These are phyloP conservation scores for Chloebia gouldiae DNA, from an alignment of 2,113 vertebrate species.

Conservation along the genomic window DNA sequence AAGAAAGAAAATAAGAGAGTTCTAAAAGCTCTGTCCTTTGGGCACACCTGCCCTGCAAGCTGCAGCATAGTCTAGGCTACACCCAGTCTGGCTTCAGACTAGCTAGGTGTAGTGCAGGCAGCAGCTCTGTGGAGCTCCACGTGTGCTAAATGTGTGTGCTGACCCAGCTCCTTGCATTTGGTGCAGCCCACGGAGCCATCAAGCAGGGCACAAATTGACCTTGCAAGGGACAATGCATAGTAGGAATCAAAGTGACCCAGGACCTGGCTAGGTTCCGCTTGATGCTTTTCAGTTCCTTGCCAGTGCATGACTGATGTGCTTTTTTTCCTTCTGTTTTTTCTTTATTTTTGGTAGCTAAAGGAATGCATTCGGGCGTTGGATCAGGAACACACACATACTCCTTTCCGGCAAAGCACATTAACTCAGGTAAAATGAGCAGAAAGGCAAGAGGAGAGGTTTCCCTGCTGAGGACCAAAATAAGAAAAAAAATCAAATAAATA, in stretches of 20 bases:
- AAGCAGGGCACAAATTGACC: neutral
- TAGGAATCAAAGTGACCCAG: neutral
- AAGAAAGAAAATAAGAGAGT: neutral
- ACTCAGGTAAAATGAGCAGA: conserved; percentile 80
- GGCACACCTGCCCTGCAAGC: neutral
- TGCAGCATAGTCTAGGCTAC: neutral
- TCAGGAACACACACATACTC: conserved; percentile 85
- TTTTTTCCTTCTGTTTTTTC: neutral
- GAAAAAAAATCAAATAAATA: too few species aligned
- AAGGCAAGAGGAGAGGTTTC: neutral
- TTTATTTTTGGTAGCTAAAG: conserved; percentile 80
- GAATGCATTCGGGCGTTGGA: conserved; percentile 92
- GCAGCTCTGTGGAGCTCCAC: neutral
- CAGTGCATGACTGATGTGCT: neutral
- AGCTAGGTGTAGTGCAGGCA: neutral
- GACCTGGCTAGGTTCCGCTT: neutral
- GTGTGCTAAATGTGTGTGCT: neutral
- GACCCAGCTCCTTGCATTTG: neutral
- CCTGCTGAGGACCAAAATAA: neutral
- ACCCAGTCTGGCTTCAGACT: neutral
- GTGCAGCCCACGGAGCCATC: fast-evolving
- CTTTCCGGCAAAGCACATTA: conserved; percentile 92
- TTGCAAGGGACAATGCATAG: neutral
- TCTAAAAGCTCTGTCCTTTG: neutral
- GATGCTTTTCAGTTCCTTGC: neutral